Conservation (phyloP, 2,113 vertebrate genomes). For the Periophthalmodon schlosseri region DNA sequence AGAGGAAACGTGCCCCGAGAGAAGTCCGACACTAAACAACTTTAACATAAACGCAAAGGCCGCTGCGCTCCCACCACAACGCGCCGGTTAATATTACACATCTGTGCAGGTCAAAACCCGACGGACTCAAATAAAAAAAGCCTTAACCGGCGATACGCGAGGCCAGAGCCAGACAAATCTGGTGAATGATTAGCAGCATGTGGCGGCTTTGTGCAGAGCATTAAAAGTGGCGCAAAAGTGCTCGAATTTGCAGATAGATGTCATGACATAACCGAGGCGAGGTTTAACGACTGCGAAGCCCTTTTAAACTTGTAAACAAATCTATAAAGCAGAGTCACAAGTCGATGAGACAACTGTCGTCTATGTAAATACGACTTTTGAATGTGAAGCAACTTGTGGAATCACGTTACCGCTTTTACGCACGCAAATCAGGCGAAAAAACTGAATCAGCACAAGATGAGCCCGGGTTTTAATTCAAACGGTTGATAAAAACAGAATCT, state of each 20-base stretch:
- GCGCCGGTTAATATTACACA: background rate
- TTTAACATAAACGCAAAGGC: slow-evolving; percentile 5
- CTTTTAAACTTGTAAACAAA: background rate
- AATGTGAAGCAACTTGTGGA: background rate
- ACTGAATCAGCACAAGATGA: background rate
- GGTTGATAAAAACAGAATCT: background rate
- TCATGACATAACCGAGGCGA: background rate
- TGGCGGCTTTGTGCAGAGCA: slow-evolving; percentile 39
- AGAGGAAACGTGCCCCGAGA: background rate
- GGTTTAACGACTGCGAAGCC: background rate
- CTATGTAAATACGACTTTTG: background rate
- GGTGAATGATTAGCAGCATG: slow-evolving; percentile 66
- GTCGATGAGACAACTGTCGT: slow-evolving; percentile 23
- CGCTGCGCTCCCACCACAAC: background rate
- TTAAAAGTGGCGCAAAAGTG: slow-evolving; percentile 57
- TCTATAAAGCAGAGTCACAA: background rate
- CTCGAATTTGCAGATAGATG: background rate
- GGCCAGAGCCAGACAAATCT: slow-evolving; percentile 22
- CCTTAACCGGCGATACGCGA: background rate
- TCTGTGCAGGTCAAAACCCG: background rate
- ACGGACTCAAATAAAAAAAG: background rate
- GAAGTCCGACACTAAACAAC: background rate
- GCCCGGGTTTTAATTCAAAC: background rate
- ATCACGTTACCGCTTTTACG: background rate
- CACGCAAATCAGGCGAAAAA: background rate